Evolutionary conservation across 2,113 vertebrate species (phyloP), one percentile per base, ranked within the genome.

Genomic region (Myotis yumanensis): DNA sequence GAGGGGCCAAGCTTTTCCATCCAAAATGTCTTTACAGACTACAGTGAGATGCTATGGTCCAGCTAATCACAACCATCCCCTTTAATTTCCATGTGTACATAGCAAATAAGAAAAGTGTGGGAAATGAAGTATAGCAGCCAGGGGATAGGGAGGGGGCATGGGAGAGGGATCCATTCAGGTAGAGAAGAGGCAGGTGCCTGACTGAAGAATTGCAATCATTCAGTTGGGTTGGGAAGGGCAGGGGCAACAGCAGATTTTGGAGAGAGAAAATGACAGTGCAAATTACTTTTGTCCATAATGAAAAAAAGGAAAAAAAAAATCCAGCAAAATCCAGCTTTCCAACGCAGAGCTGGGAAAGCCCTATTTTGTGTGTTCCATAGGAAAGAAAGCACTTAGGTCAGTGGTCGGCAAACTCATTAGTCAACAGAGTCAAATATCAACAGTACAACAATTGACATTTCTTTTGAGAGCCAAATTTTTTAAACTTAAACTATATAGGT

Each of bases 271-370:
- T 57, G 91, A 72, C 62, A 73, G 86, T 64, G 95, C 86, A 97
- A 97, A 97, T 97, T 97, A 96, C 95, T 95, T 96, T 92, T 93
- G 84, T 96, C 72, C 91, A 69, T 59, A 93, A 73, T 37, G 16
- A 43, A 46, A 72, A 86, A 82, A 84, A 72, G 1, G 25, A 4
- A 1, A 9, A 4, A 4, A 9, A 6, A 14, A 30, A 51, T 51
- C 51, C 51, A 51, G 51, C 51, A 43, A 7, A 62, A 64, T 16
- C 28, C 81, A 95, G 35, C 84, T 97, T 97, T 97, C 82, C 87
- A 72, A 90, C 87, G 85, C 94, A 97, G 92, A 96, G 91, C 81
- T 96, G 91, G 86, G 95, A 82, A 94, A 93, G 86, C 69, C 90
- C 93, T 54, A 54, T 97, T 97, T 95, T 90, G 72, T 77, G 90